A percentile compares a stretch with the other conserved stretches of the same genome.
These are phyloP conservation scores for Enteromius viviparus DNA, from an alignment of 2,797 vertebrate genomes.

Conservation along the genomic window DNA sequence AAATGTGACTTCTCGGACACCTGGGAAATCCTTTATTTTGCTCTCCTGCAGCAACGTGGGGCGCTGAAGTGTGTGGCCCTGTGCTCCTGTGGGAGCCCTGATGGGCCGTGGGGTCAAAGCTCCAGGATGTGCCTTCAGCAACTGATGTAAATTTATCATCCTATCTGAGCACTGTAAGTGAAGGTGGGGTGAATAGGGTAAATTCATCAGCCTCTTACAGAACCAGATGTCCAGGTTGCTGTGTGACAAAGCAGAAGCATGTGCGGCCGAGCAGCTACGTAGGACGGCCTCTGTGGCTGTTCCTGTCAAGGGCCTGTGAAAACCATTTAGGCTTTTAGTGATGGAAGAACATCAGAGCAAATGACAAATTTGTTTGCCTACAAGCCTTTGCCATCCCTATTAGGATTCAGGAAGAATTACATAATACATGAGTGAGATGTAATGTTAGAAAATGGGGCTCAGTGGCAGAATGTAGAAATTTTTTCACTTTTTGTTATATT, in stretches of 20 bases:
- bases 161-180: conserved; percentile 65
- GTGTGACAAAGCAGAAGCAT: conserved; percentile 63
- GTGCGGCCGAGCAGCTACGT: conserved; percentile 47
- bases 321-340: conserved; percentile 49
- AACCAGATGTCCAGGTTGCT: conserved; percentile 58
- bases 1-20: conserved; percentile 35
- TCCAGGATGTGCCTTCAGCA: conserved; percentile 67
- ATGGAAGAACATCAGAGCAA: conserved; percentile 41
- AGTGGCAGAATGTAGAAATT: background rate
- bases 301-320: conserved; percentile 52
- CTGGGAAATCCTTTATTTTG: conserved; percentile 67
- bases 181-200: conserved; percentile 49
- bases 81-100: conserved; percentile 58
- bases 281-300: conserved; percentile 47
- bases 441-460: conserved; percentile 16
- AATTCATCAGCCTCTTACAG: conserved; percentile 53
- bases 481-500: too few species aligned
- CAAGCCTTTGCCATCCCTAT: conserved; percentile 32
- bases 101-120: conserved; percentile 69
- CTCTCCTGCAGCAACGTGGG: conserved; percentile 62
- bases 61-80: conserved; percentile 49
- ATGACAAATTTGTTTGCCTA: conserved; percentile 42
- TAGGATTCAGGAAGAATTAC: conserved; percentile 31
- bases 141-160: conserved; percentile 70
- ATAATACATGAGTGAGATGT: background rate